Evolutionary conservation across 2,888 invertebrate species (phyloP), one percentile per base, ranked within the genome.

Genomic region (Neocrepidodera transversa): DNA sequence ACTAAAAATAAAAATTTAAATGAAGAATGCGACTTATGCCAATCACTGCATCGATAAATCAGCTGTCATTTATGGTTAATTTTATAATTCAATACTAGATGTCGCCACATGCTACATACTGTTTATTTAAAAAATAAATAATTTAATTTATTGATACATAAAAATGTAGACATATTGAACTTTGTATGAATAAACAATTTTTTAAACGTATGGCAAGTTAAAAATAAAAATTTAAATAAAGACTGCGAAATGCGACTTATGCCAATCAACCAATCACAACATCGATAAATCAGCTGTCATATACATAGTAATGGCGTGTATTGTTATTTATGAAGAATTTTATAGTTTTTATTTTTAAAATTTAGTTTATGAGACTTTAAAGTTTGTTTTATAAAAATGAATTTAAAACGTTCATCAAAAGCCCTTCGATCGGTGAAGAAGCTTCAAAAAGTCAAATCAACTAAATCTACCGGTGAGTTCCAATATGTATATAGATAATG

Each of bases 381-480:
- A 14, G 4, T n/a, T 5, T 13, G 6, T 45, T 45, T 17, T 1
- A 18, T 26, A 13, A 45, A 45, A 45, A 45, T 45, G 45, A 13
- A 26, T 26, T 45, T 45, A 28, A 45, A 45, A 45, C 45, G 45
- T 14, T 26, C 11, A 6, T 26, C 23, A 14, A 45, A 26, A 16
- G 4, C 23, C 7, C 26, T 18, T 7, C 26, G 23, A 26, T 26
- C 28, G 13, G 45, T 26, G 6, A 45, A 26, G 26, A 45, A 45
- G 8, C 26, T 45, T 14, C 28, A 45, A 20, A 42, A 23, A 13
- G 42, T 42, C 11, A 42, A 23, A 11, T 10, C 23, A 20, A 42
- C 42, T 20, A 42, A 42, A 20, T 20, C 17, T 38, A 38, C 38
- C 38, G 38, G 38, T 38, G 38, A 38, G 38, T 38, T 13, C 10